Evolutionary conservation across 2,888 invertebrate species (phyloP).

Genomic region (Folsomia manolachei): DNA sequence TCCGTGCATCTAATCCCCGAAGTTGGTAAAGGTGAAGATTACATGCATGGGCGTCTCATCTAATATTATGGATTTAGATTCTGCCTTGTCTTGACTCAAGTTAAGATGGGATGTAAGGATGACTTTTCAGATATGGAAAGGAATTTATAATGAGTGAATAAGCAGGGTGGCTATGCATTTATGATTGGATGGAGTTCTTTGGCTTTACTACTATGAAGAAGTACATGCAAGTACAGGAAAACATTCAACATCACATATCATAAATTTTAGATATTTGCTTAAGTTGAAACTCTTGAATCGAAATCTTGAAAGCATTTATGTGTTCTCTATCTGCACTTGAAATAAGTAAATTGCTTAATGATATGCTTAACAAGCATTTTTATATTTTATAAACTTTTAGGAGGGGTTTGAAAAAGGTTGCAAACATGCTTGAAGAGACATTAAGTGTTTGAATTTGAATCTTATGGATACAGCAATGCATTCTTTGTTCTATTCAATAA

Average conservation of each 20-base stretch:
- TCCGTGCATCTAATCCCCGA: too few relatives aligned
- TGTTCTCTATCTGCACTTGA: background rate
- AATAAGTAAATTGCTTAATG: background rate
- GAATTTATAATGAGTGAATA: too few relatives aligned
- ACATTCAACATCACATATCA: too few relatives aligned
- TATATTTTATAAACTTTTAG: too few relatives aligned
- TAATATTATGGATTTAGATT: background rate
- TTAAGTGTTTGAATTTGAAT: background rate
- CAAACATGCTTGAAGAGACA: conserved; percentile 1
- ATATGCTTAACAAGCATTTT: conserved; percentile 3
- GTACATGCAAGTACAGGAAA: too few relatives aligned
- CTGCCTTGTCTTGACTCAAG: background rate
- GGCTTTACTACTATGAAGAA: too few relatives aligned
- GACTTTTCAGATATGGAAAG: conserved; percentile 6
- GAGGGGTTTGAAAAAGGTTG: background rate
- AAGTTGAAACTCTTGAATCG: background rate
- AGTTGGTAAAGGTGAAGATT: background rate
- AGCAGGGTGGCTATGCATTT: too few relatives aligned
- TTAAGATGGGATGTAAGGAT: background rate
- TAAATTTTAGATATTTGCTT: conserved; percentile 6
- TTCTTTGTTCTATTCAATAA: too few relatives aligned
- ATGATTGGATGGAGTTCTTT: too few relatives aligned
- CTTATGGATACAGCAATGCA: too few relatives aligned
- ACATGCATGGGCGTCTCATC: background rate
- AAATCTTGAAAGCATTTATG: conserved; percentile 1